phyloP scores from a whole-genome alignment of 2,888 invertebrate species.

The Caenorhabditis virilis region DNA sequence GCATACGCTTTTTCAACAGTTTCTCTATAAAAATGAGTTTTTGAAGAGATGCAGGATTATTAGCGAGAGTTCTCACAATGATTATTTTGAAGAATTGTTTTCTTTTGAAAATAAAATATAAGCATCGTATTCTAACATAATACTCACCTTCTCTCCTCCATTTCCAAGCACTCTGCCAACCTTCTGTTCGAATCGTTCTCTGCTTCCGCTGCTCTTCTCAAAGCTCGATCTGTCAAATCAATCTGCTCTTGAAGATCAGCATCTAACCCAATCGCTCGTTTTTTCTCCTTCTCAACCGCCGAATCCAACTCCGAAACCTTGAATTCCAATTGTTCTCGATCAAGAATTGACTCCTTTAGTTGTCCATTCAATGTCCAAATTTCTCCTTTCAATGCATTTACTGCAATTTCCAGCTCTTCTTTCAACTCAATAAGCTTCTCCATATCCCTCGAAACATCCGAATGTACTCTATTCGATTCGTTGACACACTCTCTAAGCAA shows the following conservation, averaged over 20 bases:
- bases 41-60: not conserved
- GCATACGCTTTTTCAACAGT: constrained; percentile 55
- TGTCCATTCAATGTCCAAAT: constrained; percentile 64
- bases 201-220: constrained; percentile 51
- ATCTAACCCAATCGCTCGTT: constrained; percentile 39
- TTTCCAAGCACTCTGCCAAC: constrained; percentile 53
- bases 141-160: constrained; percentile 45
- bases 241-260: constrained; percentile 51
- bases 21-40: constrained; percentile 20
- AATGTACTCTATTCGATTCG: constrained; percentile 12
- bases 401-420: constrained; percentile 59
- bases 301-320: constrained; percentile 39
- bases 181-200: constrained; percentile 55
- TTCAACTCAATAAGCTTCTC: constrained; percentile 45
- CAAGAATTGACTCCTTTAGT: constrained; percentile 51
- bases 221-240: constrained; percentile 50
- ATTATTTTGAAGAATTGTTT: no score
- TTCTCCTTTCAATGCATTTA: constrained; percentile 59
- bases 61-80: no score
- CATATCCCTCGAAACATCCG: constrained; percentile 34
- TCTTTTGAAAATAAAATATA: not conserved
- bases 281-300: constrained; percentile 42
- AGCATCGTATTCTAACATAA: no score
- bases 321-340: constrained; percentile 41
- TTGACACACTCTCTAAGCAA: constrained; percentile 31